phyloP scores from a whole-genome alignment of 2,113 vertebrate genomes.

The Nymphicus hollandicus region DNA sequence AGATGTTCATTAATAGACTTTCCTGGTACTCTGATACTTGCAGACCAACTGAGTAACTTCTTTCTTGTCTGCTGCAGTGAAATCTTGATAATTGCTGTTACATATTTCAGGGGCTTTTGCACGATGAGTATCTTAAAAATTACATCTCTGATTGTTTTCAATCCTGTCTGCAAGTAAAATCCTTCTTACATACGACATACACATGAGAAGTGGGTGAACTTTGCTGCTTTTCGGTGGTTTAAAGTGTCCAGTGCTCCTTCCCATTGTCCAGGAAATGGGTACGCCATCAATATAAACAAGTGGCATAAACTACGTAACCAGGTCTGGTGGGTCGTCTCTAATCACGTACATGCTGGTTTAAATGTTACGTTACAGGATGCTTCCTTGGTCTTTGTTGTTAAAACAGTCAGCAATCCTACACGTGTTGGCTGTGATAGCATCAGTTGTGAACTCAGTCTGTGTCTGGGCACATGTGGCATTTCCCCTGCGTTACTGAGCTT shows the following conservation, averaged over 20 bases:
- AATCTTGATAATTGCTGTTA: background rate
- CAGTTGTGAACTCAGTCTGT: background rate
- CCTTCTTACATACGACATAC: fast-evolving
- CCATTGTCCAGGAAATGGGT: background rate
- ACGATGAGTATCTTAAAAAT: background rate
- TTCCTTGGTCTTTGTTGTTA: background rate
- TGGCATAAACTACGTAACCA: background rate
- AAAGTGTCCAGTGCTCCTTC: fast-evolving
- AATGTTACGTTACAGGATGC: background rate
- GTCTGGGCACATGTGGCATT: background rate
- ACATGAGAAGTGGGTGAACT: fast-evolving
- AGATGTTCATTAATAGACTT: background rate
- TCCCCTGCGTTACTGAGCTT: background rate
- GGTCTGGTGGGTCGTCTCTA: background rate
- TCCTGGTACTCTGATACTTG: background rate
- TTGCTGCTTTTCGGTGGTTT: background rate
- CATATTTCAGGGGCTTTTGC: background rate
- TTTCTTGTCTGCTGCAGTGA: background rate
- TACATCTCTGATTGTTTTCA: background rate
- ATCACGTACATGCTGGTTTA: background rate
- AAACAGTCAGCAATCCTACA: background rate
- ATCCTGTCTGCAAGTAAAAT: background rate
- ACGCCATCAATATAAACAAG: background rate
- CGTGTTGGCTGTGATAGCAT: background rate
- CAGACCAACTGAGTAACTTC: background rate